phyloP scores from a whole-genome alignment of 1,140 invertebrate species.

The Pseudachorutes palmiensis region DNA sequence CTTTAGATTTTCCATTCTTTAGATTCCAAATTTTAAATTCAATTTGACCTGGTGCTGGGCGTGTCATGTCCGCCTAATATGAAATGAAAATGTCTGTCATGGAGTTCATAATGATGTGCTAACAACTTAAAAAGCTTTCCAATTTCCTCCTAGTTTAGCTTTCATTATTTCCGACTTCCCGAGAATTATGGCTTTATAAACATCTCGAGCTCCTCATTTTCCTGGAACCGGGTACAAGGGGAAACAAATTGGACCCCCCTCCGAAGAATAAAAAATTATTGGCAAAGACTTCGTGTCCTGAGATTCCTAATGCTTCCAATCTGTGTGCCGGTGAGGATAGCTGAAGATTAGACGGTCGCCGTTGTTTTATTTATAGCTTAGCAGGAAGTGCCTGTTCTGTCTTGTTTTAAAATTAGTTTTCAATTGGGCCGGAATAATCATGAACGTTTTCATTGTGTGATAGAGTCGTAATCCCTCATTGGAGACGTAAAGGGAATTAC shows the following conservation, averaged over 20 bases:
- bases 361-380: too few species aligned
- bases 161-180: neutral
- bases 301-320: too few species aligned
- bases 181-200: neutral
- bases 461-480: neutral
- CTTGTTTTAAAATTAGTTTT: slow-evolving; percentile 10
- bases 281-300: too few species aligned
- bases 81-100: too few species aligned
- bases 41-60: neutral
- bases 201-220: neutral
- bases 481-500: too few species aligned
- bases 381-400: neutral
- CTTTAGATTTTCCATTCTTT: too few species aligned
- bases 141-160: neutral
- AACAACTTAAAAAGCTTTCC: neutral
- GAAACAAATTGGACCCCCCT: neutral
- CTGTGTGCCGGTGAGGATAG: too few species aligned
- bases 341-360: too few species aligned
- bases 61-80: too few species aligned
- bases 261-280: neutral
- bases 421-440: neutral
- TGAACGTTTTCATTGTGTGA: neutral
- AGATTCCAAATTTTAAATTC: neutral
- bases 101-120: neutral
- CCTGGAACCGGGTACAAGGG: too few species aligned